Evolutionary conservation across 2,113 vertebrate species (phyloP).

Genomic region (Phrynosoma blainvillii): DNA sequence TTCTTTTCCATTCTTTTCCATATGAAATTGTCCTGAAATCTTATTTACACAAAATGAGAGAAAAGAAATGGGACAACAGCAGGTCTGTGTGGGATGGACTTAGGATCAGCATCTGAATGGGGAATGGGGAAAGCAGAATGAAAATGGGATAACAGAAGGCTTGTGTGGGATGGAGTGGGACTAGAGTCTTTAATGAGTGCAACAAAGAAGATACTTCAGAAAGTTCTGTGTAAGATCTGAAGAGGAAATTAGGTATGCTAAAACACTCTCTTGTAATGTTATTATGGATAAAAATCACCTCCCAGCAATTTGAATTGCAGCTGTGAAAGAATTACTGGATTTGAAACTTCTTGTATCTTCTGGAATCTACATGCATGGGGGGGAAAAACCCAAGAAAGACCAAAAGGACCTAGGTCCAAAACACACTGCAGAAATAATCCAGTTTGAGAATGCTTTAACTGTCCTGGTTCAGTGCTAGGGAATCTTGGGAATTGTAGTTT

Average conservation of each 20-base stretch:
- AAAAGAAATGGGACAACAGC: not conserved
- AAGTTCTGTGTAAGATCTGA: not conserved
- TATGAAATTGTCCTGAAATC: slow-evolving; percentile 40
- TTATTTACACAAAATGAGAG: not conserved
- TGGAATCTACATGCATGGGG: too few species aligned
- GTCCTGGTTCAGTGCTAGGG: too few species aligned
- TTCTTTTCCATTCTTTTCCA: too few species aligned
- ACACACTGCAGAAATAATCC: too few species aligned
- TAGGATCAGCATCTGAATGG: not conserved
- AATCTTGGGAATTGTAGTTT: too few species aligned
- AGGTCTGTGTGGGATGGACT: slow-evolving; percentile 6
- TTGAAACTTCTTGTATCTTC: not conserved
- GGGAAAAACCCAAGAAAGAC: not conserved
- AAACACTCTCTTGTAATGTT: too few species aligned
- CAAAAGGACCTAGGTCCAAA: too few species aligned
- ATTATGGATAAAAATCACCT: too few species aligned
- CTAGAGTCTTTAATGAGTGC: slow-evolving; percentile 42
- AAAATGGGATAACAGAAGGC: slow-evolving; percentile 71
- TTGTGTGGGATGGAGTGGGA: slow-evolving; percentile 68
- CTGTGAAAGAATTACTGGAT: not conserved
- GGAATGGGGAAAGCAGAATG: not conserved
- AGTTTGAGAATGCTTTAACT: too few species aligned
- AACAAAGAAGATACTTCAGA: not conserved
- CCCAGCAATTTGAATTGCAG: not conserved
- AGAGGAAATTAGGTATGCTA: not conserved